Evolutionary conservation across 92 coral and sea anemone genomes (phyloP), one percentile per base, ranked within the genome.

Genomic region (Micromussa lordhowensis): DNA sequence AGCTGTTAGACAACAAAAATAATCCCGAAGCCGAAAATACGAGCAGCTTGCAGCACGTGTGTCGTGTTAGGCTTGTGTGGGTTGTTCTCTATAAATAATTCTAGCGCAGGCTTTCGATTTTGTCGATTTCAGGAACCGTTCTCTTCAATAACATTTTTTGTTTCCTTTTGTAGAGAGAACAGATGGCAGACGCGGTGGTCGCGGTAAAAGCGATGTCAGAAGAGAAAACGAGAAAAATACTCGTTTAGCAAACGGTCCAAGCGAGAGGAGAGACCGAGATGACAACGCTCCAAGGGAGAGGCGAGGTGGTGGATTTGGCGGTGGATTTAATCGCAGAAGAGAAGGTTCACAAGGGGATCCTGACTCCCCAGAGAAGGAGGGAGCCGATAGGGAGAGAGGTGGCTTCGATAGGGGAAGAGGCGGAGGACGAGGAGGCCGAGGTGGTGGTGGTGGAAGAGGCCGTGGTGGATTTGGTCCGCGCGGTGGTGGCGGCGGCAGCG

Each of bases 221-320:
- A 95, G 98, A 51, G 99, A 97, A 83, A 97, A 97, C 89, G 99
- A 97, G 89, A 93, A 96, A 83, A 97, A 97, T 81, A 85, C 98
- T 4, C 95, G 95, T 58, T 74, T 97, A 55, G 71, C 98, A 12
- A 96, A 96, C 91, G 99, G 98, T 53, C 97, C 95, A 8, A 89
- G 85, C 88, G 98, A 95, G 58, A 91, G 87, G 74, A 57, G 86
- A 71, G 92, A 90, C 59, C 93, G 98, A 38, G 98, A 94, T 28
- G 95, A 96, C n/a, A 95, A 93, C 26, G 95, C 96, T 14, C 94
- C 92, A 19, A 96, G 96, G 24, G 85, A 94, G 53, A 85, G 96
- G 88, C 92, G 93, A 73, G 95, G 95, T 49, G 98, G 99, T 8
- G 95, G 91, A 30, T 92, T 94, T 55, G 92, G 92, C 15, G 95